A percentile compares a stretch with the other conserved stretches of the same genome.
phyloP scores from a whole-genome alignment of 1,140 invertebrate species.

The Zaprionus tsacasi region DNA sequence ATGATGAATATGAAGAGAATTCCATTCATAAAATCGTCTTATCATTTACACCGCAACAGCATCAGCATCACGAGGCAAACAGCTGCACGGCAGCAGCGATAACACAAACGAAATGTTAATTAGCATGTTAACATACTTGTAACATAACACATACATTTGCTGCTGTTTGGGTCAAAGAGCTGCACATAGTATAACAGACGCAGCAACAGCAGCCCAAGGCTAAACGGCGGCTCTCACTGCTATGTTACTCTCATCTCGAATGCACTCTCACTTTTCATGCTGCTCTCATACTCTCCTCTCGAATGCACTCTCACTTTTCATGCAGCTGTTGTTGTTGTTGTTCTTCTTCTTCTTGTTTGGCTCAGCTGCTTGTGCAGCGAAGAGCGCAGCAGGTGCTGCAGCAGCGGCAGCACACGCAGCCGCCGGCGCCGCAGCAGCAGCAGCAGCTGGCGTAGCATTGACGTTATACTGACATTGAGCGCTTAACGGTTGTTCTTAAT shows the following conservation, averaged over 20 bases:
- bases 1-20: slow-evolving; percentile 12
- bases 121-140: not conserved
- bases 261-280: slow-evolving; percentile 8
- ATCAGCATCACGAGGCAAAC: slow-evolving; percentile 19
- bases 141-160: slow-evolving; percentile 1
- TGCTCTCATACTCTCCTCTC: slow-evolving; percentile 13
- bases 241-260: slow-evolving; percentile 5
- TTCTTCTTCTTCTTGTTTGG: slow-evolving; percentile 3
- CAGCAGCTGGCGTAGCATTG: slow-evolving; percentile 35
- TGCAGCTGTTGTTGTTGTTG: slow-evolving; percentile 13
- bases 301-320: slow-evolving; percentile 36
- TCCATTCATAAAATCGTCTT: slow-evolving; percentile 41
- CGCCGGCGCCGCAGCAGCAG: slow-evolving; percentile 1
- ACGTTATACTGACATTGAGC: slow-evolving; percentile 62
- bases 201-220: not conserved
- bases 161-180: not conserved
- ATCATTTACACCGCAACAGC: not conserved
- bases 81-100: slow-evolving; percentile 4
- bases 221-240: not conserved
- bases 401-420: slow-evolving; percentile 9
- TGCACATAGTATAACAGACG: slow-evolving; percentile 1
- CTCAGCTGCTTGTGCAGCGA: slow-evolving; percentile 14
- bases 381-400: slow-evolving; percentile 21
- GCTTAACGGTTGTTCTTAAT: slow-evolving; percentile 70
- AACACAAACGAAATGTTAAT: not conserved